A percentile compares a stretch with the other conserved stretches of the same genome.
phyloP scores from a whole-genome alignment of 2,888 invertebrate genomes.

The Stenichneumon culpator region DNA sequence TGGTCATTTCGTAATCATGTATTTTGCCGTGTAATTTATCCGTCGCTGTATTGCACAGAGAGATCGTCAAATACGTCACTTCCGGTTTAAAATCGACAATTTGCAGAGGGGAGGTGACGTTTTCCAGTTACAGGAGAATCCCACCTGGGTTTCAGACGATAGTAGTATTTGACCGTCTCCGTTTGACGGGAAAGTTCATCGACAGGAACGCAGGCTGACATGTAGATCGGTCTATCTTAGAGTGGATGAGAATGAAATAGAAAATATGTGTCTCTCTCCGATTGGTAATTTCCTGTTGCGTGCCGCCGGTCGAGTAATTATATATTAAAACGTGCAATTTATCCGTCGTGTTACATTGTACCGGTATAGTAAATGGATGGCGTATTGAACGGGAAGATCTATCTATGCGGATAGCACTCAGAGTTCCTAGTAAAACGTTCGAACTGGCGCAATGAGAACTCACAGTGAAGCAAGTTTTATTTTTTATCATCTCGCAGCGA shows the following conservation, averaged over 20 bases:
- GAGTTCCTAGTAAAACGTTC: too few species aligned
- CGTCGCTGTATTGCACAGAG: background rate
- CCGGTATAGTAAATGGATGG: background rate
- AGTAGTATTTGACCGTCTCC: too few species aligned
- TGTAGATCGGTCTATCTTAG: too few species aligned
- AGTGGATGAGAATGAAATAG: too few species aligned
- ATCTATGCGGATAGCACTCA: background rate
- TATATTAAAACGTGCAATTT: background rate
- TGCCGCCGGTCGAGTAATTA: background rate
- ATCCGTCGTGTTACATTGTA: background rate
- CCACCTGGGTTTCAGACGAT: background rate
- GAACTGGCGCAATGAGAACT: too few species aligned
- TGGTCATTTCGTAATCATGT: slow-evolving; percentile 7
- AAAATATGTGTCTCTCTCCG: too few species aligned
- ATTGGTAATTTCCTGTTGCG: too few species aligned
- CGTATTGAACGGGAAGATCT: background rate
- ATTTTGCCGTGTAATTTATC: background rate
- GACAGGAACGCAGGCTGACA: too few species aligned
- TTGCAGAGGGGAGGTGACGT: too few species aligned
- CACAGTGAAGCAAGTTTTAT: background rate
- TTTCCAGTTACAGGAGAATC: too few species aligned
- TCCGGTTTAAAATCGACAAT: too few species aligned
- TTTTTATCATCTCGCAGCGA: background rate
- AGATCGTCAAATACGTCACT: background rate
- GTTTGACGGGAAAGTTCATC: too few species aligned